Percentiles rank a stretch among this genome's conserved stretches.
These are phyloP conservation scores for Archips crataeganus DNA, from an alignment of 2,888 invertebrate species.

Conservation along the genomic window DNA sequence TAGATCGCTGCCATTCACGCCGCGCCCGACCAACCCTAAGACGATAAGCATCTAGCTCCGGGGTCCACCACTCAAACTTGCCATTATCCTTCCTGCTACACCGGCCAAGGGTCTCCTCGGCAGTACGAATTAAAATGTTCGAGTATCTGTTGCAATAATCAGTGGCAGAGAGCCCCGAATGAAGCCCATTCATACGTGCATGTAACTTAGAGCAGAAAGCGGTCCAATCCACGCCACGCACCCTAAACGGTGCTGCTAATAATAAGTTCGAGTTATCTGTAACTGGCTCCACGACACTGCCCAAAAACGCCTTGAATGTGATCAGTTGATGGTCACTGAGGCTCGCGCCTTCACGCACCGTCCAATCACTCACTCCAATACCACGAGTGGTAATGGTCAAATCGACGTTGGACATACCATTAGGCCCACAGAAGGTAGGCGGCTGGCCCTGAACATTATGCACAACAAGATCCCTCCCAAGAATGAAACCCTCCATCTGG, in stretches of 20 bases:
- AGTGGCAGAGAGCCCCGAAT: neutral
- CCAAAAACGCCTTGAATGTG: constrained; percentile 16
- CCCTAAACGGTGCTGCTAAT: neutral
- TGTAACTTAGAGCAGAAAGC: neutral
- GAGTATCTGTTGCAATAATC: constrained; percentile 18
- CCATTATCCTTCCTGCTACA: neutral
- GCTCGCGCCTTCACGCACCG: constrained; percentile 34
- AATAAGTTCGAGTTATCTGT: neutral
- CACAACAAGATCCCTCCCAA: constrained; percentile 15
- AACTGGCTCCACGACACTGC: neutral
- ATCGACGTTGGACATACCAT: constrained; percentile 42
- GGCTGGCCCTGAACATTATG: constrained; percentile 41
- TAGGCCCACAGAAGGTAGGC: constrained; percentile 35
- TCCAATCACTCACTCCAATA: neutral
- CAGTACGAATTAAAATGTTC: constrained; percentile 7
- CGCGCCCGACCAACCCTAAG: constrained; percentile 1
- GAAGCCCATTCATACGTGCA: neutral
- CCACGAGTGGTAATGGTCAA: constrained; percentile 18
- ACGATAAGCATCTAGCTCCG: constrained; percentile 27
- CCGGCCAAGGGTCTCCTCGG: constrained; percentile 28
- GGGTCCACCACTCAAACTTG: constrained; percentile 46
- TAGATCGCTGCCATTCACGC: constrained; percentile 40
- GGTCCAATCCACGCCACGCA: neutral
- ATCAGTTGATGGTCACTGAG: constrained; percentile 48
- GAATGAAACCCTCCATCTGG: constrained; percentile 43